Conservation (phyloP, 2,113 vertebrate genomes). For the Irena cyanogastra region DNA sequence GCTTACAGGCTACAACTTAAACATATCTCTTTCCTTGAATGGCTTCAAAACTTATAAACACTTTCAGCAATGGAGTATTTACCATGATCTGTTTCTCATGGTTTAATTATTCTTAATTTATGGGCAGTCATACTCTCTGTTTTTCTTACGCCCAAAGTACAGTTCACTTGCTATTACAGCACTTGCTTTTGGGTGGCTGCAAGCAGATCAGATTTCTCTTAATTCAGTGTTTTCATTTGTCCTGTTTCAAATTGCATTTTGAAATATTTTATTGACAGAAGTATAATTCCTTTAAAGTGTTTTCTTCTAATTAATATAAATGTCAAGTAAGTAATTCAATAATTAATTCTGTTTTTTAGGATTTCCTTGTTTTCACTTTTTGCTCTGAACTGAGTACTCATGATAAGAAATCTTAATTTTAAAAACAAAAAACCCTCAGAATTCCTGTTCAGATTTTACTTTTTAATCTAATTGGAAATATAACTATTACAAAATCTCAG, state of each 20-base stretch:
- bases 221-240: neutral
- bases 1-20: neutral
- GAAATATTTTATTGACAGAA: neutral
- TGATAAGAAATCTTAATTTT: neutral
- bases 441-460: neutral
- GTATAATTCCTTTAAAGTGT: neutral
- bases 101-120: neutral
- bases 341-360: neutral
- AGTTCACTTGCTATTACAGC: neutral
- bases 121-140: neutral
- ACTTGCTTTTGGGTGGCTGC: neutral
- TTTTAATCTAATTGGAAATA: neutral
- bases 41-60: neutral
- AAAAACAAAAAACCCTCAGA: neutral
- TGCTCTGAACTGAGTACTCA: neutral
- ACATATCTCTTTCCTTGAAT: neutral
- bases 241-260: neutral
- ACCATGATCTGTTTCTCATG: neutral
- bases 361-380: neutral
- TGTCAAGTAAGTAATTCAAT: neutral
- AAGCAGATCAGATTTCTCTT: neutral
- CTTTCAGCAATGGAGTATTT: neutral
- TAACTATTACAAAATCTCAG: neutral
- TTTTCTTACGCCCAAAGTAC: neutral
- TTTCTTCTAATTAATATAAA: conserved; percentile 4